Base-by-base conservation (phyloP, 53 echinoderm and acorn worm species). In the Zoroaster sp. region DNA sequence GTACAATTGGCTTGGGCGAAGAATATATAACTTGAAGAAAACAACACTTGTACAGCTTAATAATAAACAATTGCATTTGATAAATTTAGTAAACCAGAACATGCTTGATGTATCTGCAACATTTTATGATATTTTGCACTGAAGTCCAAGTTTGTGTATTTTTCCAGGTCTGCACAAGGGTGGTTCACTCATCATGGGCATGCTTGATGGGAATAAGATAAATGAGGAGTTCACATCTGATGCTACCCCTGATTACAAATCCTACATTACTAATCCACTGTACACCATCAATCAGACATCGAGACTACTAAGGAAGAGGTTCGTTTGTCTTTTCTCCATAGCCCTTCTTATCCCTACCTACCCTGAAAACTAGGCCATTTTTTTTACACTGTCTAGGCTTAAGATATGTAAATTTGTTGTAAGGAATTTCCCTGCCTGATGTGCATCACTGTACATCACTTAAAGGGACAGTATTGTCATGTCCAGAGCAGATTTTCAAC, bases 191-290 rank as follows among this genome's bases (percentile, higher is more conserved):
- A 74, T 73, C 40, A 31, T 90, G 54, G 90, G 90, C 5, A 44
- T 83, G 40, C 28, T 90, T 34, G 82, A 82, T 45, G 74, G 25
- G 7, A 66, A 83, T 17, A 63, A 45, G 65, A 51, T 66, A 20
- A 41, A 66, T 39, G 52, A 91, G 65, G 80, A 91, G 15, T 91
- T 88, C 37, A 73, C 87, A 80, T 91, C 91, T 21, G 91, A 91
- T 78, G 91, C 87, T 28, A 13, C 80, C 17, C 71, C 39, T 3
- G 78, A 78, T 47, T 91, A 76, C 33, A 52, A 49, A 47, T 78
- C 91, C 1, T 91, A 86, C 72, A 73, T 91, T 39, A 85, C 69
- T 40, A 77, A 91, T 76, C 91, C 86, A 4, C 59, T 66, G n/a
- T 43, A 69, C 37, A 87, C 86, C 44, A 75, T 75, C 13, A 21